Conservation (phyloP, 1,140 invertebrate species). For the Hycleus phaleratus region DNA sequence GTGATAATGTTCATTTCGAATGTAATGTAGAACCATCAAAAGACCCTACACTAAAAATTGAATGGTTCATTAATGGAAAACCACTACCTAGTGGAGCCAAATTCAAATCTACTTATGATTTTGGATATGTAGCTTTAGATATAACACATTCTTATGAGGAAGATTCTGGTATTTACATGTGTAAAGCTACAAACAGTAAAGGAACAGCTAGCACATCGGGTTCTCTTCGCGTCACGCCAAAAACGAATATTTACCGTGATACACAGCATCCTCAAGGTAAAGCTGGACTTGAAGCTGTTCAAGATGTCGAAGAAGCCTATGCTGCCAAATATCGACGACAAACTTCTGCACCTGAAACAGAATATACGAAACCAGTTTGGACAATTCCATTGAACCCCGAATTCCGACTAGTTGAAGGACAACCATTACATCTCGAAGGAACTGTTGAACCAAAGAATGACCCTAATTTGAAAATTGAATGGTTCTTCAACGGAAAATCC, state of each 20-base stretch:
- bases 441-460: constrained; percentile 94
- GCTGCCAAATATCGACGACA: constrained; percentile 59
- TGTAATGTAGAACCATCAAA: constrained; percentile 89
- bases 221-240: constrained; percentile 71
- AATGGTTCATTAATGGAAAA: constrained; percentile 85
- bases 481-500: constrained; percentile 88
- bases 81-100: constrained; percentile 69
- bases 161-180: constrained; percentile 86
- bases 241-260: constrained; percentile 70
- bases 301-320: constrained; percentile 73
- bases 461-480: constrained; percentile 89
- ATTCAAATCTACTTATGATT: constrained; percentile 81
- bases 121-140: constrained; percentile 80
- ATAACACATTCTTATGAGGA: constrained; percentile 73
- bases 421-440: constrained; percentile 85
- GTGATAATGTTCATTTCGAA: constrained; percentile 88
- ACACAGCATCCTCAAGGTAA: constrained; percentile 87
- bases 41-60: constrained; percentile 89
- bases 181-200: constrained; percentile 85
- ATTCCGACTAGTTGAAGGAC: constrained; percentile 80
- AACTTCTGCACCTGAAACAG: constrained; percentile 58
- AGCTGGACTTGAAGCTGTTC: constrained; percentile 76
- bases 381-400: constrained; percentile 72
- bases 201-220: constrained; percentile 83
- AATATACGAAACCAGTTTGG: constrained; percentile 83